Base-by-base conservation (phyloP, 1,140 invertebrate species). In the Nasonia vitripennis region DNA sequence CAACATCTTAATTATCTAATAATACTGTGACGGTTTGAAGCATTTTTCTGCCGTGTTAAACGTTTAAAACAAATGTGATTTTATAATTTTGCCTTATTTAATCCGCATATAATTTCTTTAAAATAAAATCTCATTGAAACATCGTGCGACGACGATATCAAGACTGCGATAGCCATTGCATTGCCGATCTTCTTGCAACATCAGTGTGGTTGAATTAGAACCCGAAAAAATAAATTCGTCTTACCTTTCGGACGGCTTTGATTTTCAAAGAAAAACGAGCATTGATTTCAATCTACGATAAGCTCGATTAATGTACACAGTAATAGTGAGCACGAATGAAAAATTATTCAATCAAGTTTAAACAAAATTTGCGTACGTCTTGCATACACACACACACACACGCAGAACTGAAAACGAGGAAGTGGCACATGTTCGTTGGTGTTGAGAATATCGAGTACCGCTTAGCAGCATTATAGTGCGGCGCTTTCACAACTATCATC, bases 341-440 rank as follows among this genome's bases (percentile, higher is more conserved):
- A 45, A 7, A 10, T 45, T 45, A 45, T 45, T 45, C 9, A 45
- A 45, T 37, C 4, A 37, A 37, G 12, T 55, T 14, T n/a, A 62
- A 62, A 62, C 14, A n/a, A n/a, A 62, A 62, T n/a, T 20, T n/a
- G 14, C 55, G 4, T 17, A 7, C 55, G 20, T 62, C 17, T n/a
- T n/a, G 20, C 3, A n/a, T 20, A 62, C 7, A 7, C 17, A 62
- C 34, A 34, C 34, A 5, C 34, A 37, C 34, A 37, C 34, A 5
- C 3, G 5, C 34, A 37, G 34, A 37, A 62, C 20, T 62, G 4
- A 20, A 62, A 62, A 62, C 55, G 55, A 62, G 55, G 55, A 62
- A n/a, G 55, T 62, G 55, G 55, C 55, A 62, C 55, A 62, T 62
- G 17, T n/a, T 62, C 31, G 68, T 71, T 71, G 68, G 68, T 71